Evolutionary conservation across 2,113 vertebrate genomes (phyloP).

Genomic region (Drymodes brunneopygia): DNA sequence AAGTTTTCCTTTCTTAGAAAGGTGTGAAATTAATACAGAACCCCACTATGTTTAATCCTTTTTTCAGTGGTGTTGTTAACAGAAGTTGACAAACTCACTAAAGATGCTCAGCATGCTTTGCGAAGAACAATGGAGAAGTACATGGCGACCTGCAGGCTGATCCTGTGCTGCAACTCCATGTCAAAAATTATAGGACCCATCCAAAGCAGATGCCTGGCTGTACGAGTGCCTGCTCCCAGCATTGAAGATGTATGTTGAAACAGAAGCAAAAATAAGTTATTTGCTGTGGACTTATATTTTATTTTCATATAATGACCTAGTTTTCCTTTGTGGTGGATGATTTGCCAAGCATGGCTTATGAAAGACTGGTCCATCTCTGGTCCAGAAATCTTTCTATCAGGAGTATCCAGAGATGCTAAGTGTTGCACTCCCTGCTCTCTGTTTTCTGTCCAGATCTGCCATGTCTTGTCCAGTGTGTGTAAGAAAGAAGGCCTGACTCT

Average conservation of each 20-base stretch:
- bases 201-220: conserved; percentile 88
- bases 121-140: conserved; percentile 98
- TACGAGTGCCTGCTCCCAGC: conserved; percentile 90
- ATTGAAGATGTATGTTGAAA: conserved; percentile 81
- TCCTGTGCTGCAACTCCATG: conserved; percentile 92
- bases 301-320: not conserved
- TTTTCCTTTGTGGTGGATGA: not conserved
- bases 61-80: conserved; percentile 90
- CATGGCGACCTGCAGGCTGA: conserved; percentile 91
- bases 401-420: not conserved
- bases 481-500: conserved; percentile 92
- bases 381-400: not conserved
- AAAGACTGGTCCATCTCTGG: not conserved
- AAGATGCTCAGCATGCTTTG: conserved; percentile 95
- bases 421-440: not conserved
- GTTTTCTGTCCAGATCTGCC: conserved; percentile 79
- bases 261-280: not conserved
- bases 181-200: conserved; percentile 97
- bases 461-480: conserved; percentile 85
- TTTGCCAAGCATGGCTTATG: not conserved
- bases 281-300: not conserved
- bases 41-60: not conserved
- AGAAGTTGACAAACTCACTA: conserved; percentile 94
- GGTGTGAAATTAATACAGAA: not conserved
- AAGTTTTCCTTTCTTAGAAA: not conserved